Percentiles rank a stretch among this genome's conserved stretches.
Conservation (phyloP, 1,140 invertebrate species). For the Pseudobourletiella spinata region DNA sequence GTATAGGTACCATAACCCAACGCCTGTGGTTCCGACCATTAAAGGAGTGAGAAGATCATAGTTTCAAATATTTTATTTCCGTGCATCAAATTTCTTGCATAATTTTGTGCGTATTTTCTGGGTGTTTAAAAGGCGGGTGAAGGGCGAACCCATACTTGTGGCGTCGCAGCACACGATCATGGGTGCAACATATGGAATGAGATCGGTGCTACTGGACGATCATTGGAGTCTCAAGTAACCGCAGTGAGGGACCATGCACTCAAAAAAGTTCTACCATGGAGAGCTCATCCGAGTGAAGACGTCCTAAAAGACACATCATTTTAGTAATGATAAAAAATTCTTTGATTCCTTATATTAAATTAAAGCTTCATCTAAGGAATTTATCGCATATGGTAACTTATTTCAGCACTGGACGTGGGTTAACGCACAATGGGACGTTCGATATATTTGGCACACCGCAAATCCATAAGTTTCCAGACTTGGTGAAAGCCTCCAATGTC, state of each 20-base stretch:
- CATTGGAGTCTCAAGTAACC: background rate
- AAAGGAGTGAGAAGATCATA: constrained; percentile 13
- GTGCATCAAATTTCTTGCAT: background rate
- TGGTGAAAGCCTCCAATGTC: constrained; percentile 28
- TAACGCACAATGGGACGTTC: constrained; percentile 16
- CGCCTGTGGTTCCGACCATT: constrained; percentile 23
- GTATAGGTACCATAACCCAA: constrained; percentile 28
- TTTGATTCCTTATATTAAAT: background rate
- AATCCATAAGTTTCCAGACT: constrained; percentile 27
- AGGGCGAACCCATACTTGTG: constrained; percentile 24
- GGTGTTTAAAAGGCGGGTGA: constrained; percentile 4
- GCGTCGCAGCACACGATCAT: constrained; percentile 11
- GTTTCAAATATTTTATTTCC: background rate
- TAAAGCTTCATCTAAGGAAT: background rate
- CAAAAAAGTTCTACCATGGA: constrained; percentile 29
- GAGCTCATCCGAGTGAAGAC: constrained; percentile 14
- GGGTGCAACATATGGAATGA: constrained; percentile 25
- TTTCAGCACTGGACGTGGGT: constrained; percentile 25
- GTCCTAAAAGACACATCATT: constrained; percentile 23
- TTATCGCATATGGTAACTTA: background rate
- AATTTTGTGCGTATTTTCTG: background rate
- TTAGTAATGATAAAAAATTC: constrained; percentile 17
- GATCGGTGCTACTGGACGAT: constrained; percentile 12
- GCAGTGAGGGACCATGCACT: constrained; percentile 25
- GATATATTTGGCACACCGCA: constrained; percentile 14